These are phyloP conservation scores for Hemicentrotus pulcherrimus DNA, from an alignment of 35 echinoderm and acorn worm genomes.

Conservation along the genomic window DNA sequence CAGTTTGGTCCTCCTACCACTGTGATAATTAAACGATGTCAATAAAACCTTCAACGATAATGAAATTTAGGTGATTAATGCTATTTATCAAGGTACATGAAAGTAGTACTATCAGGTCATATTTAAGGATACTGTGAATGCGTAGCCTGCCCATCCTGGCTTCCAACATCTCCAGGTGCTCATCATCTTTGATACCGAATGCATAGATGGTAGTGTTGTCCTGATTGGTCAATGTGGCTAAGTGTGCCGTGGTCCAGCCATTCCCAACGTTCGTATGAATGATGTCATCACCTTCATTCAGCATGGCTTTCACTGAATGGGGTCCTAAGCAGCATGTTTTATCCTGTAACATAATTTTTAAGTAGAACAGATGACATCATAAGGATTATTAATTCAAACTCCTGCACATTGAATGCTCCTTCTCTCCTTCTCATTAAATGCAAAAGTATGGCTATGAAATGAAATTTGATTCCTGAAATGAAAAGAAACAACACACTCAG, in stretches of 20 bases:
- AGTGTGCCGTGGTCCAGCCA: slow-evolving; percentile 89
- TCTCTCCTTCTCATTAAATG: too few relatives aligned
- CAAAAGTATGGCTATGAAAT: too few relatives aligned
- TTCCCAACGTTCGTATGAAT: slow-evolving; percentile 82
- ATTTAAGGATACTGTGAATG: slow-evolving; percentile 82
- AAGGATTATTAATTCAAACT: too few relatives aligned
- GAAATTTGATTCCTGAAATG: too few relatives aligned
- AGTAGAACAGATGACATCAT: not conserved
- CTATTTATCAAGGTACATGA: too few relatives aligned
- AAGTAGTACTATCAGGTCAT: too few relatives aligned
- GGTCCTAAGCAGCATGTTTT: slow-evolving; percentile 88
- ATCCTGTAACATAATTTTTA: slow-evolving; percentile 53
- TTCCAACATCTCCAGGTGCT: slow-evolving; percentile 61
- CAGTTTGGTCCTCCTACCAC: too few relatives aligned
- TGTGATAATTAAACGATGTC: too few relatives aligned
- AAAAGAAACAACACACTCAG: too few relatives aligned
- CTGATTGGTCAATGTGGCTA: slow-evolving; percentile 80
- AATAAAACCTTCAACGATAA: too few relatives aligned
- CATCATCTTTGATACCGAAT: slow-evolving; percentile 82
- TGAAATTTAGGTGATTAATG: too few relatives aligned
- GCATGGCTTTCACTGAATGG: slow-evolving; percentile 84
- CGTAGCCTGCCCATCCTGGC: slow-evolving; percentile 58
- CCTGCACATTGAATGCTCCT: too few relatives aligned
- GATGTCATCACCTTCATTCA: slow-evolving; percentile 95
- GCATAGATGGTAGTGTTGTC: slow-evolving; percentile 79